A percentile compares a stretch with the other conserved stretches of the same genome.
Evolutionary conservation across 1,140 invertebrate genomes (phyloP).

Genomic region (Venustaconcha ellipsiformis): DNA sequence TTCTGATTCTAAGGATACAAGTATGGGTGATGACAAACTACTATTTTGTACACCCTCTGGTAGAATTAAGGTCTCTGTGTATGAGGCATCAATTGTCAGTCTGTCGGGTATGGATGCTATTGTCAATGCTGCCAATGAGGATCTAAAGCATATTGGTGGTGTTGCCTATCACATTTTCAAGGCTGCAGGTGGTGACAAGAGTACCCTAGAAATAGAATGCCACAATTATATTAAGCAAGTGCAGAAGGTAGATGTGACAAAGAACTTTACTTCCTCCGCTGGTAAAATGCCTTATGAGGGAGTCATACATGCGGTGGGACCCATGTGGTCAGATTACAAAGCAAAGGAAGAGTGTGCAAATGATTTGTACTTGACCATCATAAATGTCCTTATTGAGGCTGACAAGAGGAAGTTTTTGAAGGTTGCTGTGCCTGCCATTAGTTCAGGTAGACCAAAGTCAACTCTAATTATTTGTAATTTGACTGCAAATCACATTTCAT

Average conservation of each 20-base stretch:
- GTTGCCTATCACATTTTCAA: slow-evolving; percentile 37
- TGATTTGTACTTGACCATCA: slow-evolving; percentile 30
- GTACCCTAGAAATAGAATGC: slow-evolving; percentile 30
- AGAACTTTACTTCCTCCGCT: slow-evolving; percentile 22
- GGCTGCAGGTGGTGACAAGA: slow-evolving; percentile 32
- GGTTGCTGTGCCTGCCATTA: slow-evolving; percentile 31
- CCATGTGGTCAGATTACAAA: slow-evolving; percentile 22
- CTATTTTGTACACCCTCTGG: too few relatives aligned
- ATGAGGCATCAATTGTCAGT: slow-evolving; percentile 8
- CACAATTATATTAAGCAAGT: slow-evolving; percentile 14
- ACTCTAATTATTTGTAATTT: too few relatives aligned
- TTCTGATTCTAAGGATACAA: too few relatives aligned
- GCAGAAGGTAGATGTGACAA: slow-evolving; percentile 6
- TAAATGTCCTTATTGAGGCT: slow-evolving; percentile 16
- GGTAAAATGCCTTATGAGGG: slow-evolving; percentile 31
- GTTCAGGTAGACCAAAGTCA: slow-evolving; percentile 27
- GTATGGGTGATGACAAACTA: too few relatives aligned
- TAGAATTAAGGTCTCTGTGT: too few relatives aligned
- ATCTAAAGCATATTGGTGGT: slow-evolving; percentile 35
- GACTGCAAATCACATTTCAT: too few relatives aligned
- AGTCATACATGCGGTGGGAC: slow-evolving; percentile 41
- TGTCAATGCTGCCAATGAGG: slow-evolving; percentile 44
- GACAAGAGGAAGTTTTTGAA: neutral
- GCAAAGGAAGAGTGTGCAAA: slow-evolving; percentile 3
- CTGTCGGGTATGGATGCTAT: slow-evolving; percentile 30